Conservation (phyloP, 2,797 vertebrate species). For the Iguana delicatissima region DNA sequence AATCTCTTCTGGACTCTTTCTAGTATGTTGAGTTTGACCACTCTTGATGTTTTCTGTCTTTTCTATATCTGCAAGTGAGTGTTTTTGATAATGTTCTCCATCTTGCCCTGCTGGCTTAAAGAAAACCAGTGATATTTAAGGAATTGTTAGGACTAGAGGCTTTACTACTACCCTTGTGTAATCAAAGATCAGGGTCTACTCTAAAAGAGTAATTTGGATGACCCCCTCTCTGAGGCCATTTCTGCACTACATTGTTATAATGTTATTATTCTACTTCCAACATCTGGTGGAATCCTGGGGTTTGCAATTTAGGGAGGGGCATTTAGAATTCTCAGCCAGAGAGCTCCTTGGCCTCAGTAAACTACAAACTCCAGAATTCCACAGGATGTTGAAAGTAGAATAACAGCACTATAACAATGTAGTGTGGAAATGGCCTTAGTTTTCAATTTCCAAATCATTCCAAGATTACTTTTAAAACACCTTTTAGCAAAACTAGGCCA, state of each 20-base stretch:
- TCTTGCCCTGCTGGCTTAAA: neutral
- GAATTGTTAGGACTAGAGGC: neutral
- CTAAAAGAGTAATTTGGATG: neutral
- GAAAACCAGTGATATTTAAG: neutral
- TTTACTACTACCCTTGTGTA: neutral
- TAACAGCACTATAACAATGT: too few species aligned
- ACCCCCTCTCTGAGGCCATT: neutral
- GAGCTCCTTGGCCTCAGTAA: too few species aligned
- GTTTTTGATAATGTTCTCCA: neutral
- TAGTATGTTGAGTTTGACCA: neutral
- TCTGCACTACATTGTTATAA: too few species aligned
- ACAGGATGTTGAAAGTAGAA: too few species aligned
- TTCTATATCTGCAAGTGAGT: conserved; percentile 6
- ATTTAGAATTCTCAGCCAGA: too few species aligned
- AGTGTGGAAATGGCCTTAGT: too few species aligned
- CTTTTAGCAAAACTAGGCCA: neutral
- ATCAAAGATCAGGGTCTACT: neutral
- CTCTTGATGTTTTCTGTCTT: neutral
- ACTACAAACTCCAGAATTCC: too few species aligned
- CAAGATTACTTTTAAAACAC: neutral
- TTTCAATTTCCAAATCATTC: neutral
- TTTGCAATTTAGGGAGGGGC: too few species aligned
- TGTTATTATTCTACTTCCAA: too few species aligned
- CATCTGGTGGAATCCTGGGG: too few species aligned
- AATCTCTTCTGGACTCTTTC: neutral